Percentiles rank a stretch among this genome's conserved stretches.
Conservation (phyloP, 2,797 vertebrate genomes). For the Myotis pilosus region DNA sequence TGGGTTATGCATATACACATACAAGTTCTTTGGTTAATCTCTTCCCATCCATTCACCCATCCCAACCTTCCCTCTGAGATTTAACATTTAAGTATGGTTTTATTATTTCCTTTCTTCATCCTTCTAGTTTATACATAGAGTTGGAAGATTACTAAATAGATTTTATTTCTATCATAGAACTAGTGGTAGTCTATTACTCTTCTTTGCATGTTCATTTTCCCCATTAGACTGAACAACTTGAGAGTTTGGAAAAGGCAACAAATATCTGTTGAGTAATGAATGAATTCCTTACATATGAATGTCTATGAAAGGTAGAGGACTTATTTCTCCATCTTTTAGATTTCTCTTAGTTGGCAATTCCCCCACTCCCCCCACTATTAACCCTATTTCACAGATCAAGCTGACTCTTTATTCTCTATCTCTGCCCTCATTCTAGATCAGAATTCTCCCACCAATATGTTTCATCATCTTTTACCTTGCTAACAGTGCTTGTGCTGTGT, state of each 20-base stretch:
- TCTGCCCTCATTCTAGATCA: not conserved
- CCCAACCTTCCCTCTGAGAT: no score
- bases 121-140: not conserved
- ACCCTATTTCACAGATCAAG: not conserved
- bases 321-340: not conserved
- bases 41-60: no score
- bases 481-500: not conserved
- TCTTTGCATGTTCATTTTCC: not conserved
- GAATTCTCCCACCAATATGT: not conserved
- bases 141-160: not conserved
- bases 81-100: not conserved
- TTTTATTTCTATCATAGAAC: not conserved
- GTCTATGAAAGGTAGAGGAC: not conserved
- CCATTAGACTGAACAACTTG: not conserved
- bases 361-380: not conserved
- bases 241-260: not conserved
- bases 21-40: no score
- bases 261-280: conserved; percentile 24
- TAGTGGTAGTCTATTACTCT: not conserved
- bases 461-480: not conserved
- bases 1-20: no score
- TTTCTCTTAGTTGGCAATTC: not conserved
- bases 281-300: conserved; percentile 23
- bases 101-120: not conserved
- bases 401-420: not conserved